Evolutionary conservation across 2,113 vertebrate genomes (phyloP).

Genomic region (Podarcis raffonei): DNA sequence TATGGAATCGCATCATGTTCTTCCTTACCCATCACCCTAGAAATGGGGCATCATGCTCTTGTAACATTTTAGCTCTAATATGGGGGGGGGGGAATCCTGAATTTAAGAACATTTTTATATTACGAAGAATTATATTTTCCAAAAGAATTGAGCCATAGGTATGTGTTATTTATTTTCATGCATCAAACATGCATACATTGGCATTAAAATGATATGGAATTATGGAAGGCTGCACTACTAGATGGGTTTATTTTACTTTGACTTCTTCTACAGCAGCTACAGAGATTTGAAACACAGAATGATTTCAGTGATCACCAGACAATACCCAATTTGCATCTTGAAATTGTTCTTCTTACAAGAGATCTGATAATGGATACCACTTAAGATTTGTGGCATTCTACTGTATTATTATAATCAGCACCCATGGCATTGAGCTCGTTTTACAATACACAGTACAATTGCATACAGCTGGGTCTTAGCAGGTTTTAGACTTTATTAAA

Average conservation of each 20-base stretch:
- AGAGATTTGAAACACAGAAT: constrained; percentile 41
- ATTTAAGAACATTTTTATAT: background rate
- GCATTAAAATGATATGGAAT: background rate
- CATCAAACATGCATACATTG: background rate
- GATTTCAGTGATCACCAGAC: constrained; percentile 50
- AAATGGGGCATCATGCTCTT: background rate
- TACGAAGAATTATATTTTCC: background rate
- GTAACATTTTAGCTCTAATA: background rate
- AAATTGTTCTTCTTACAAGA: constrained; percentile 6
- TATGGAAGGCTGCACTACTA: rapidly evolving
- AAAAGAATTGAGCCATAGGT: rapidly evolving
- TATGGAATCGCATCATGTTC: background rate
- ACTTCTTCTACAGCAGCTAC: constrained; percentile 49
- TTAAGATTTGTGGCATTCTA: background rate
- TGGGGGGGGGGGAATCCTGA: background rate
- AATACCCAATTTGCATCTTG: constrained; percentile 47
- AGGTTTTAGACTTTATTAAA: background rate
- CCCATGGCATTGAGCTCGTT: background rate
- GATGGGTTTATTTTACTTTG: constrained; percentile 5
- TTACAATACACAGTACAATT: background rate
- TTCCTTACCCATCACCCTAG: background rate
- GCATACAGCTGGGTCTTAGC: background rate
- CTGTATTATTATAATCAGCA: background rate
- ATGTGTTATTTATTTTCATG: background rate
- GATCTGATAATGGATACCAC: constrained; percentile 1